phyloP scores from a whole-genome alignment of 2,888 invertebrate genomes.

The Liopterus haemorrhoidalis region DNA sequence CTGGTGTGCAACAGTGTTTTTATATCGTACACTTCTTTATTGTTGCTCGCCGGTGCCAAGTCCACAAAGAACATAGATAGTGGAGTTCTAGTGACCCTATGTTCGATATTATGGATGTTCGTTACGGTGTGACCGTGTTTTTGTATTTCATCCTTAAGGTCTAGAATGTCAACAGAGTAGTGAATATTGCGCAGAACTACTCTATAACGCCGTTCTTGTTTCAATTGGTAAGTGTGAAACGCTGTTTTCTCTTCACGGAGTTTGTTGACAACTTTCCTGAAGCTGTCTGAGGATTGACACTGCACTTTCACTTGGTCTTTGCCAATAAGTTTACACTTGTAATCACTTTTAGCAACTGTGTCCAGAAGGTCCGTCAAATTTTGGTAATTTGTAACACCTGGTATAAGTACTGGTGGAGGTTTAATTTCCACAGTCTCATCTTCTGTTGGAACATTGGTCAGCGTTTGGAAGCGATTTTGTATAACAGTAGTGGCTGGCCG shows the following conservation, averaged over 20 bases:
- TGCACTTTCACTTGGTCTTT: too few species aligned
- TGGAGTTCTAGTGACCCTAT: slow-evolving; percentile 10
- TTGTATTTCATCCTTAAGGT: slow-evolving; percentile 15
- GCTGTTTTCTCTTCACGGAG: slow-evolving; percentile 1
- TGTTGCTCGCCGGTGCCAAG: slow-evolving; percentile 1
- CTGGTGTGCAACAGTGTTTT: slow-evolving; percentile 6
- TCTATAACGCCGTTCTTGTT: slow-evolving; percentile 5
- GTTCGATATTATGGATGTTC: slow-evolving; percentile 16
- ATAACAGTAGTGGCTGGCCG: too few species aligned
- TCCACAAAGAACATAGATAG: slow-evolving; percentile 7
- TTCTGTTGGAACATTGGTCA: too few species aligned
- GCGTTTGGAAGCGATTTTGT: too few species aligned
- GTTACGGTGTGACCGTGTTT: slow-evolving; percentile 7
- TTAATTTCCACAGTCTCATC: too few species aligned
- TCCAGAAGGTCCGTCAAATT: too few species aligned
- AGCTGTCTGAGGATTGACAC: too few species aligned
- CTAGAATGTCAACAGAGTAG: slow-evolving; percentile 9
- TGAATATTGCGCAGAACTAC: slow-evolving; percentile 11
- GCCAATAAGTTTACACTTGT: too few species aligned
- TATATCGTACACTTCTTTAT: slow-evolving; percentile 11
- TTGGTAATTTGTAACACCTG: too few species aligned
- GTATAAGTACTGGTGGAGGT: too few species aligned
- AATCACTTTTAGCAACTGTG: too few species aligned
- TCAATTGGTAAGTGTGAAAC: slow-evolving; percentile 14
- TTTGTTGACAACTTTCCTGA: slow-evolving; percentile 9